phyloP scores from a whole-genome alignment of 2,797 vertebrate genomes.

The Todus mexicanus region DNA sequence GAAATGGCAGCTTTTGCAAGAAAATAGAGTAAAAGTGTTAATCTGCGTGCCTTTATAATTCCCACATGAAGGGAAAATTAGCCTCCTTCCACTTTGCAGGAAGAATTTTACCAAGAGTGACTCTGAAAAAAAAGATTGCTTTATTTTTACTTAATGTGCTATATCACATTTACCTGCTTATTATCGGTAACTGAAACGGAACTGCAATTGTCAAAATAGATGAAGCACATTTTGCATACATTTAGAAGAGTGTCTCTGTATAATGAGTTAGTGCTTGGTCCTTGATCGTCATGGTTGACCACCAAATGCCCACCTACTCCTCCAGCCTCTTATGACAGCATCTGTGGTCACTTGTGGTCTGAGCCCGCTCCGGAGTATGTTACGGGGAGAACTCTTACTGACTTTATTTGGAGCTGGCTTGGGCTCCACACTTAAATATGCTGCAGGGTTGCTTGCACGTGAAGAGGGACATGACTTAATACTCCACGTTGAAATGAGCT shows the following conservation, averaged over 20 bases:
- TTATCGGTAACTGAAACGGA: neutral
- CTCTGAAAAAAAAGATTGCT: neutral
- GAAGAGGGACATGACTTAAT: neutral
- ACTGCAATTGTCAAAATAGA: neutral
- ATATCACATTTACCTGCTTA: neutral
- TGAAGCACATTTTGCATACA: fast-evolving
- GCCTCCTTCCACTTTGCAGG: neutral
- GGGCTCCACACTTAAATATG: fast-evolving
- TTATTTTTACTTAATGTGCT: slow-evolving; percentile 2
- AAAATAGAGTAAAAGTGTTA: slow-evolving; percentile 11
- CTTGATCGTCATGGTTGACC: neutral
- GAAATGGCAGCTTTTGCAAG: slow-evolving; percentile 12
- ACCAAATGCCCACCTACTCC: neutral
- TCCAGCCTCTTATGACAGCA: neutral
- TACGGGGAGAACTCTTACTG: neutral
- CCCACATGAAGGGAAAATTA: neutral
- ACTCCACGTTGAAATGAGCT: neutral
- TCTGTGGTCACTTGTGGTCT: neutral
- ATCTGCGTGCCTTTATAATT: slow-evolving; percentile 29
- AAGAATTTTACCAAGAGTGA: neutral
- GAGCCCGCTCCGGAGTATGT: neutral
- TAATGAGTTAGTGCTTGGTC: neutral
- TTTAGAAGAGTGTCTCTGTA: neutral
- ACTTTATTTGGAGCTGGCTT: neutral
- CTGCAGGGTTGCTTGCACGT: neutral